phyloP scores from a whole-genome alignment of 2,113 vertebrate genomes.

The Esox niger region DNA sequence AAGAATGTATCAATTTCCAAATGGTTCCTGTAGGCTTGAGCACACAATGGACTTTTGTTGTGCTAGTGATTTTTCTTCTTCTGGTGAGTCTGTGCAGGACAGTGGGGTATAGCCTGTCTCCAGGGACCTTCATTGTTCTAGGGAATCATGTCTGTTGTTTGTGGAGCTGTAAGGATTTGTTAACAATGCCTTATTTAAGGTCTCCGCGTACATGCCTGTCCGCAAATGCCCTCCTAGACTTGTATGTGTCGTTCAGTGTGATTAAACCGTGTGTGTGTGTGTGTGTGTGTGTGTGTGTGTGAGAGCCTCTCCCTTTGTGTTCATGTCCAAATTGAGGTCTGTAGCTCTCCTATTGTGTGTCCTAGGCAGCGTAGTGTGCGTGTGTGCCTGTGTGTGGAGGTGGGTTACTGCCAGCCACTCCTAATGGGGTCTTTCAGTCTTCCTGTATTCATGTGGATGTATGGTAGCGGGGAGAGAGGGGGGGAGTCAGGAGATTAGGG shows the following conservation, averaged over 20 bases:
- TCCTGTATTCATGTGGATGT: constrained; percentile 65
- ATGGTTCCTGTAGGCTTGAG: constrained; percentile 49
- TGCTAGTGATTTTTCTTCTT: constrained; percentile 67
- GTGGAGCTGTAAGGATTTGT: constrained; percentile 65
- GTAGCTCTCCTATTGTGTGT: constrained; percentile 56
- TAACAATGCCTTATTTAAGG: constrained; percentile 74
- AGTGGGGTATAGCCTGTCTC: constrained; percentile 58
- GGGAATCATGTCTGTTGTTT: constrained; percentile 67
- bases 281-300: constrained; percentile 12
- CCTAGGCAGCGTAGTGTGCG: constrained; percentile 35
- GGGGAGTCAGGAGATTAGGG: constrained; percentile 66
- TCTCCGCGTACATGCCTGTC: constrained; percentile 63
- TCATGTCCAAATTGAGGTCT: constrained; percentile 7
- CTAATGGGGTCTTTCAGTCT: constrained; percentile 69
- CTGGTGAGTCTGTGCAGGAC: constrained; percentile 59
- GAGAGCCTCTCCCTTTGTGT: constrained; percentile 6
- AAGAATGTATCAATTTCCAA: constrained; percentile 58
- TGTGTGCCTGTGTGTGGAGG: constrained; percentile 59
- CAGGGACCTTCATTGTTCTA: constrained; percentile 63
- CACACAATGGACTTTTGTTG: constrained; percentile 72
- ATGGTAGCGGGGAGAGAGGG: constrained; percentile 53
- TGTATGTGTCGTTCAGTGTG: constrained; percentile 30
- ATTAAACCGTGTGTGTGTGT: constrained; percentile 8
- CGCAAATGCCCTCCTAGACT: constrained; percentile 62
- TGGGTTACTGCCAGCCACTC: constrained; percentile 50